Evolutionary conservation across 2,888 invertebrate genomes (phyloP).

Genomic region (Zaprionus bogoriensis): DNA sequence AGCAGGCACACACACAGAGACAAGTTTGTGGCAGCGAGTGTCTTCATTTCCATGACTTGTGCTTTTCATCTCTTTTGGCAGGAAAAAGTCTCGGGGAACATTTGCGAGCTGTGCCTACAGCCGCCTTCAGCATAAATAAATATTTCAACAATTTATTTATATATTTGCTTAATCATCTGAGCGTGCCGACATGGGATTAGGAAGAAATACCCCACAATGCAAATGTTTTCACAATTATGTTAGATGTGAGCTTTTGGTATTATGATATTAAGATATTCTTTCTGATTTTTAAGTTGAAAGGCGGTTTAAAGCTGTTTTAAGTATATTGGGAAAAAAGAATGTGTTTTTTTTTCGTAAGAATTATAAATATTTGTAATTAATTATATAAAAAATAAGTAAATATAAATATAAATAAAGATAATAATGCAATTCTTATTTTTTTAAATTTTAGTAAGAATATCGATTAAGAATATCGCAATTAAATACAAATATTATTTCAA

Average conservation of each 20-base stretch:
- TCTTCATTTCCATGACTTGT: conserved; percentile 14
- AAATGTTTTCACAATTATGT: not conserved
- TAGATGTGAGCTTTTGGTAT: not conserved
- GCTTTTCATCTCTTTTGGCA: not conserved
- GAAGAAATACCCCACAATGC: not conserved
- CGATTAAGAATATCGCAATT: no score
- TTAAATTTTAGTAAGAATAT: no score
- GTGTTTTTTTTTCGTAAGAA: no score
- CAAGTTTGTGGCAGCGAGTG: conserved; percentile 1
- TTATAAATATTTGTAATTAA: no score
- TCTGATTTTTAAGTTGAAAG: no score
- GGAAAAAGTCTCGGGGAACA: not conserved
- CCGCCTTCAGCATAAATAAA: conserved; percentile 42
- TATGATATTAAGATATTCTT: no score
- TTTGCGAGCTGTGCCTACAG: conserved; percentile 18
- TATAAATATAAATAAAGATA: no score
- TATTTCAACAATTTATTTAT: conserved; percentile 59
- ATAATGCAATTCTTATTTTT: no score
- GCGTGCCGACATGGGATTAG: conserved; percentile 12
- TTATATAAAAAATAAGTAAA: no score
- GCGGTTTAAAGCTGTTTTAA: no score
- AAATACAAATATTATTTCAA: no score
- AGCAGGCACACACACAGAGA: not conserved
- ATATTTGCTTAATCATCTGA: conserved; percentile 39
- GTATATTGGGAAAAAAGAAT: no score